These are phyloP conservation scores for Drosophila nr. perissopoda DNA, from an alignment of 2,888 invertebrate genomes.

Conservation along the genomic window DNA sequence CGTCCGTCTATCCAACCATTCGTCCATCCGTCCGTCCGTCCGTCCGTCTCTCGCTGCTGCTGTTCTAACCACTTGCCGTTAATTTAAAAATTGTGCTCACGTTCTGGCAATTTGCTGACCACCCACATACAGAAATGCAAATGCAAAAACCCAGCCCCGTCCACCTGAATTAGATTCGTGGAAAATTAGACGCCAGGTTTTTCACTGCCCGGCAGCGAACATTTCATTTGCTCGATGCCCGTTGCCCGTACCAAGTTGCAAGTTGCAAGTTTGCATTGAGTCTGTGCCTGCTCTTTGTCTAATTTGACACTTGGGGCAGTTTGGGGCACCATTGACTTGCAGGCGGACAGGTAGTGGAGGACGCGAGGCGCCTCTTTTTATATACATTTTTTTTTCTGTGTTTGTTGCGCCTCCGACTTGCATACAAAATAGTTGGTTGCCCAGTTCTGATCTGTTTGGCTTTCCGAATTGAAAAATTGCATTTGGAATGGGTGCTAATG, in stretches of 20 bases:
- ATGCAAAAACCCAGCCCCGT: slow-evolving; percentile 28
- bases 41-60: slow-evolving; percentile 47
- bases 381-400: not conserved
- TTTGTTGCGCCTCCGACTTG: slow-evolving; percentile 3
- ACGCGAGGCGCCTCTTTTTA: slow-evolving; percentile 42
- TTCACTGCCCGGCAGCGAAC: slow-evolving; percentile 56
- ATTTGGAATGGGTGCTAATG: slow-evolving; percentile 55
- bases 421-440: slow-evolving; percentile 17
- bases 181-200: slow-evolving; percentile 66
- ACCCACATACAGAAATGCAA: slow-evolving; percentile 75
- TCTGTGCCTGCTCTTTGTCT: slow-evolving; percentile 64
- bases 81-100: slow-evolving; percentile 81
- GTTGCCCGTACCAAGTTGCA: slow-evolving; percentile 19
- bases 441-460: slow-evolving; percentile 33
- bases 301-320: slow-evolving; percentile 77
- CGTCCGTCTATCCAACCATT: not conserved
- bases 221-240: slow-evolving; percentile 54
- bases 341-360: slow-evolving; percentile 55
- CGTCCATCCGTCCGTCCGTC: not conserved
- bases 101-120: slow-evolving; percentile 80
- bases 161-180: slow-evolving; percentile 52
- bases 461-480: slow-evolving; percentile 43
- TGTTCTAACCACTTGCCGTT: slow-evolving; percentile 75
- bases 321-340: slow-evolving; percentile 55
- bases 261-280: slow-evolving; percentile 50